Conservation (phyloP, 1,140 invertebrate genomes). For the Anthonomus grandis region DNA sequence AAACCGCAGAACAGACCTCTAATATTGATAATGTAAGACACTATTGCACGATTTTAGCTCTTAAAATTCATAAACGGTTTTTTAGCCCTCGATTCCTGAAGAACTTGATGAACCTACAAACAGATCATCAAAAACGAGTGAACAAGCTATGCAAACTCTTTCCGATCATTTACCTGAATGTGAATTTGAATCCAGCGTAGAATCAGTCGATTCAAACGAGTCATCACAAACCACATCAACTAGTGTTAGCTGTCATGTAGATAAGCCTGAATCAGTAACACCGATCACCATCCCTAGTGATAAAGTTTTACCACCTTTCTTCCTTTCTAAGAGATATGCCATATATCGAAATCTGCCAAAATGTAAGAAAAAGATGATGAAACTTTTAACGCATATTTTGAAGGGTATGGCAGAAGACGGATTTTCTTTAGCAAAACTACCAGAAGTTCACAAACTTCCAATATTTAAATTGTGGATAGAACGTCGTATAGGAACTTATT, state of each 20-base stretch:
- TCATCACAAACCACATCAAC: too few relatives aligned
- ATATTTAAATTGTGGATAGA: constrained; percentile 43
- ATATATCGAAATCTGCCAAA: constrained; percentile 33
- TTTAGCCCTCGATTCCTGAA: too few relatives aligned
- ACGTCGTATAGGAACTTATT: constrained; percentile 33
- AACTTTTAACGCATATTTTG: constrained; percentile 23
- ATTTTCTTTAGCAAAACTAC: constrained; percentile 43
- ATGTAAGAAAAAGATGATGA: constrained; percentile 24
- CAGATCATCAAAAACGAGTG: too few relatives aligned
- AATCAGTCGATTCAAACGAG: too few relatives aligned
- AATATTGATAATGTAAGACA: too few relatives aligned
- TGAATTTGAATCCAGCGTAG: background rate
- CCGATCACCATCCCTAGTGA: constrained; percentile 1
- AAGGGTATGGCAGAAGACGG: constrained; percentile 40
- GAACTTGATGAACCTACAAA: too few relatives aligned
- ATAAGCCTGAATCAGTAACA: background rate
- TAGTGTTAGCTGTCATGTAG: constrained; percentile 13
- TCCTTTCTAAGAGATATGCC: constrained; percentile 32
- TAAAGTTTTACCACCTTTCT: constrained; percentile 1
- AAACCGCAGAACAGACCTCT: too few relatives aligned
- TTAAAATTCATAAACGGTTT: too few relatives aligned
- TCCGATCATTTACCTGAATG: background rate
- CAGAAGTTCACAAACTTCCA: constrained; percentile 39
- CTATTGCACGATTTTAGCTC: too few relatives aligned
- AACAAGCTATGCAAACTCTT: background rate